Percentiles rank a stretch among this genome's conserved stretches.
These are phyloP conservation scores for Drosophila novamexicana DNA, from an alignment of 1,140 invertebrate genomes.

Conservation along the genomic window DNA sequence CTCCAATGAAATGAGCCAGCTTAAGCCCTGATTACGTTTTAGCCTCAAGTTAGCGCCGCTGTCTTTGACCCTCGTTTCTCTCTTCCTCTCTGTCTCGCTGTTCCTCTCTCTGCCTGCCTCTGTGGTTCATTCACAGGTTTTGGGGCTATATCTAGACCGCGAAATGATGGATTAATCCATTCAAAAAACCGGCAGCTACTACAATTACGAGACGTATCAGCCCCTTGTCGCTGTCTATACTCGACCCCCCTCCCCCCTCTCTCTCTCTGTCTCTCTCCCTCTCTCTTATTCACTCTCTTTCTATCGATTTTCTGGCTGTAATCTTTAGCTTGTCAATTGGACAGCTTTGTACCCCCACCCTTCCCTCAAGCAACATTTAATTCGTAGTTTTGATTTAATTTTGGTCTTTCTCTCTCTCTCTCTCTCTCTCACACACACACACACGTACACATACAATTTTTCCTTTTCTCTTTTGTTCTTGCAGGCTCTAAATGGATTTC, in stretches of 20 bases:
- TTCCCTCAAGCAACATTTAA: conserved; percentile 63
- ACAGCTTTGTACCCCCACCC: conserved; percentile 26
- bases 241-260: not conserved
- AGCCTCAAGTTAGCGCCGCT: conserved; percentile 69
- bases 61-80: conserved; percentile 24
- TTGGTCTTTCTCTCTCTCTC: conserved; percentile 27
- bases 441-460: conserved; percentile 3
- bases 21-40: conserved; percentile 75
- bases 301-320: conserved; percentile 48
- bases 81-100: not conserved
- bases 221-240: not conserved
- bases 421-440: conserved; percentile 36
- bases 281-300: not conserved
- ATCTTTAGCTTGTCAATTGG: conserved; percentile 50
- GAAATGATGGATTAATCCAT: conserved; percentile 63
- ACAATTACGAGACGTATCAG: conserved; percentile 35
- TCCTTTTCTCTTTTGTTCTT: conserved; percentile 84
- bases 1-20: conserved; percentile 74
- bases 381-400: conserved; percentile 82
- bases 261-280: not conserved
- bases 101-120: not conserved
- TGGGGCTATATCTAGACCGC: conserved; percentile 32
- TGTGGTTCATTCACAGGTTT: conserved; percentile 51
- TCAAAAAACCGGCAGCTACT: conserved; percentile 54
- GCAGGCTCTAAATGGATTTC: conserved; percentile 99